Conservation (phyloP, 1,140 invertebrate species). For the Drosophila elegans region DNA sequence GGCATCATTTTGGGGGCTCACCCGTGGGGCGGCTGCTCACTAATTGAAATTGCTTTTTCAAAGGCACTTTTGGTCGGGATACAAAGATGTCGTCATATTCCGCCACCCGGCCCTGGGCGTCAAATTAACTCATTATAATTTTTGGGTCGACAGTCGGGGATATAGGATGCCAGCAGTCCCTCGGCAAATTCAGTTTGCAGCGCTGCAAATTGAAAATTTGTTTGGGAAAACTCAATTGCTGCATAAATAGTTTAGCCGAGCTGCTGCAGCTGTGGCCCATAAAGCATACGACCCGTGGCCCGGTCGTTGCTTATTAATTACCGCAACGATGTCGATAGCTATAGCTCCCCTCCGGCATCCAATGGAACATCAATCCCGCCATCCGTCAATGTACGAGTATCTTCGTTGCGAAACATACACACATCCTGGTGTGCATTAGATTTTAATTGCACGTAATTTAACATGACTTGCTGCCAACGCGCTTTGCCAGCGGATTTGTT, state of each 20-base stretch:
- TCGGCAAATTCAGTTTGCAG: constrained; percentile 40
- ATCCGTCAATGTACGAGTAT: constrained; percentile 27
- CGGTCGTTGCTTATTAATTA: constrained; percentile 57
- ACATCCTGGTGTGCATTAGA: constrained; percentile 56
- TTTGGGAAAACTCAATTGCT: constrained; percentile 64
- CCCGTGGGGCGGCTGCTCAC: constrained; percentile 29
- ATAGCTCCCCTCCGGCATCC: constrained; percentile 20
- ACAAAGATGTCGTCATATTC: constrained; percentile 64
- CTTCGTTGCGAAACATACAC: constrained; percentile 9
- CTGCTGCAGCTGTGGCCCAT: constrained; percentile 44
- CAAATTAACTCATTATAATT: constrained; percentile 81
- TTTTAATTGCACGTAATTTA: constrained; percentile 80
- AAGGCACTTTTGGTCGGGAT: constrained; percentile 54
- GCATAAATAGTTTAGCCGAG: constrained; percentile 71
- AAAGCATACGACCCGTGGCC: constrained; percentile 45
- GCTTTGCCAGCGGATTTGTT: constrained; percentile 69
- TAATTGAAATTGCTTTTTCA: constrained; percentile 82
- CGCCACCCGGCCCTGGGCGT: constrained; percentile 40
- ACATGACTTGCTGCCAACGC: constrained; percentile 53
- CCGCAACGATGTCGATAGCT: constrained; percentile 35
- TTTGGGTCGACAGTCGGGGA: constrained; percentile 49
- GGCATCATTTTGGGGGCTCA: constrained; percentile 12
- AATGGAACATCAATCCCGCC: constrained; percentile 52
- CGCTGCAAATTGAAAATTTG: constrained; percentile 68
- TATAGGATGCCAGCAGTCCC: neutral